A percentile compares a stretch with the other conserved stretches of the same genome.
Conservation (phyloP, 1,140 invertebrate genomes). For the Semibalanus balanoides region DNA sequence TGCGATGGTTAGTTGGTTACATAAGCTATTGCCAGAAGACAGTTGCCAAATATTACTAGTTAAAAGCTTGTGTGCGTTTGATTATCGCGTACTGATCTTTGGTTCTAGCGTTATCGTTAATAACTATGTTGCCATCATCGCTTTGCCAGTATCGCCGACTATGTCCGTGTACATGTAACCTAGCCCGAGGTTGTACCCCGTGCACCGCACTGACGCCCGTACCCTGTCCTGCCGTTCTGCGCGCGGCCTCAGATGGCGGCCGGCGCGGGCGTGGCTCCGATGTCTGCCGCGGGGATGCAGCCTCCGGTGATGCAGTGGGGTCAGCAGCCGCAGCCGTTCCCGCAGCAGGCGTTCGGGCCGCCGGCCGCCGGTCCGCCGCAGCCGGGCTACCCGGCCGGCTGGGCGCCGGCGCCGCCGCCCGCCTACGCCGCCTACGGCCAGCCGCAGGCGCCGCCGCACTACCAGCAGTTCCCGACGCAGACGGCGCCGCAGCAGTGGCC, state of each 20-base stretch:
- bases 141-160: too few species aligned
- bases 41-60: too few species aligned
- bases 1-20: too few species aligned
- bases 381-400: not conserved
- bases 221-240: not conserved
- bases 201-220: too few species aligned
- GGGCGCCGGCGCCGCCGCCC: too few species aligned
- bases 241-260: not conserved
- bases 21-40: too few species aligned
- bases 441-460: not conserved
- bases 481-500: not conserved
- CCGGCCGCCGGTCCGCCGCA: not conserved
- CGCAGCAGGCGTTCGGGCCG: not conserved
- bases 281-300: not conserved
- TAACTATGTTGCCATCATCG: too few species aligned
- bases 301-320: not conserved
- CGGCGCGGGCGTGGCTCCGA: not conserved
- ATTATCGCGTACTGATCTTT: too few species aligned
- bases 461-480: not conserved
- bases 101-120: too few species aligned
- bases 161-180: too few species aligned
- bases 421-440: not conserved
- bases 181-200: too few species aligned
- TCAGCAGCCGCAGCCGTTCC: not conserved
- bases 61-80: too few species aligned